Conservation (phyloP, 1,140 invertebrate species). For the Polyergus mexicanus region DNA sequence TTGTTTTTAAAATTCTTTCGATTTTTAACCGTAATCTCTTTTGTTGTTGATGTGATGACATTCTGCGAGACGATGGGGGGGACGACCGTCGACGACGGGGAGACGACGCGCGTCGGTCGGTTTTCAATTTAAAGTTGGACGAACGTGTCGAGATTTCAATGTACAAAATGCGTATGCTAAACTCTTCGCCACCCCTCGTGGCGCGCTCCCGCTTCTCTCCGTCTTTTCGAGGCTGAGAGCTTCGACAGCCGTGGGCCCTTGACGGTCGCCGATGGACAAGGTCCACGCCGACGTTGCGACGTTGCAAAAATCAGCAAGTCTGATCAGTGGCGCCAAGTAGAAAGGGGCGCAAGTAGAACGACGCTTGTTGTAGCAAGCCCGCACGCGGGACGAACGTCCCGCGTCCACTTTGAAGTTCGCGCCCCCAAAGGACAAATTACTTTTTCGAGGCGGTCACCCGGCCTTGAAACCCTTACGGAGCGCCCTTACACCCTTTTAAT, state of each 20-base stretch:
- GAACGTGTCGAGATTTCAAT: conserved; percentile 84
- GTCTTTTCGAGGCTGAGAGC: conserved; percentile 70
- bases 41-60: neutral
- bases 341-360: conserved; percentile 75
- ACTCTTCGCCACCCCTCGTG: conserved; percentile 81
- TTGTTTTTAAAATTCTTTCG: neutral
- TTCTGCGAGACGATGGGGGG: conserved; percentile 16
- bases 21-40: neutral
- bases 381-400: conserved; percentile 68
- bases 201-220: conserved; percentile 60
- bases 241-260: conserved; percentile 66
- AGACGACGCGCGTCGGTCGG: conserved; percentile 56
- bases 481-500: conserved; percentile 66
- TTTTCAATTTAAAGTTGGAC: conserved; percentile 85
- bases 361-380: conserved; percentile 53
- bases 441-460: conserved; percentile 67
- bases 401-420: conserved; percentile 77
- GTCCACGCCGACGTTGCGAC: conserved; percentile 74
- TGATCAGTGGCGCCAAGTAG: conserved; percentile 80
- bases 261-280: conserved; percentile 76
- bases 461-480: conserved; percentile 68
- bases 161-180: conserved; percentile 85
- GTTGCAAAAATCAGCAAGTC: conserved; percentile 85
- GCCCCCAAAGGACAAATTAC: conserved; percentile 76
- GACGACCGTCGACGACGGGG: conserved; percentile 52